These are phyloP conservation scores for Sebastes baramenuke DNA, from an alignment of 2,797 vertebrate genomes.

Conservation along the genomic window DNA sequence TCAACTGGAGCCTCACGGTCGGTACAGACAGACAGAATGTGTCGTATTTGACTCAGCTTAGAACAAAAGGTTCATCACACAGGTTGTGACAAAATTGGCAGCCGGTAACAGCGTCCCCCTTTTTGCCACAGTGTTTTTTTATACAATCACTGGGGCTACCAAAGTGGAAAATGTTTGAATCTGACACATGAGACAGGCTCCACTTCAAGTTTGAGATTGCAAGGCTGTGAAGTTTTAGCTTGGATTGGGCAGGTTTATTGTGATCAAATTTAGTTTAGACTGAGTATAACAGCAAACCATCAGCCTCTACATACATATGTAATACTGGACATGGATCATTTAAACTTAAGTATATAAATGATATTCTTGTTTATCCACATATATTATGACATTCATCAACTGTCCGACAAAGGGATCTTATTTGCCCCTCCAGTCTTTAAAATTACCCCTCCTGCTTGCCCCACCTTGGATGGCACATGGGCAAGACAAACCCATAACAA, in stretches of 20 bases:
- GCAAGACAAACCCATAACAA: too few species aligned
- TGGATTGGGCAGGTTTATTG: not conserved
- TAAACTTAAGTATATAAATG: too few species aligned
- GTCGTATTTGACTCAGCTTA: too few species aligned
- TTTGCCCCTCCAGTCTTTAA: too few species aligned
- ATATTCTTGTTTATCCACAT: rapidly evolving
- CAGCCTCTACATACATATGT: not conserved
- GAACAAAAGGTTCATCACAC: too few species aligned
- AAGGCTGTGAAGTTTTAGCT: not conserved
- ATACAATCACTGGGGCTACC: not conserved
- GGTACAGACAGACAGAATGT: constrained; percentile 48
- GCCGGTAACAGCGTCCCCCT: too few species aligned
- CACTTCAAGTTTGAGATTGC: not conserved
- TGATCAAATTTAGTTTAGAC: not conserved
- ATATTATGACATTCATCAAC: not conserved
- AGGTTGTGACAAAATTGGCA: too few species aligned
- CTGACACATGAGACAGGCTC: not conserved
- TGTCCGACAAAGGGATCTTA: too few species aligned
- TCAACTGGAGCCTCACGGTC: constrained; percentile 98
- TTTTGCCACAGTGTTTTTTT: too few species aligned
- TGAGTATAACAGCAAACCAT: not conserved
- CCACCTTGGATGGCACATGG: too few species aligned
- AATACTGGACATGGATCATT: not conserved
- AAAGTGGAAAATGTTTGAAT: not conserved
- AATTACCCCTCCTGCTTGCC: too few species aligned